phyloP scores from a whole-genome alignment of 1,140 invertebrate genomes.

The Drosophila kohkoa region DNA sequence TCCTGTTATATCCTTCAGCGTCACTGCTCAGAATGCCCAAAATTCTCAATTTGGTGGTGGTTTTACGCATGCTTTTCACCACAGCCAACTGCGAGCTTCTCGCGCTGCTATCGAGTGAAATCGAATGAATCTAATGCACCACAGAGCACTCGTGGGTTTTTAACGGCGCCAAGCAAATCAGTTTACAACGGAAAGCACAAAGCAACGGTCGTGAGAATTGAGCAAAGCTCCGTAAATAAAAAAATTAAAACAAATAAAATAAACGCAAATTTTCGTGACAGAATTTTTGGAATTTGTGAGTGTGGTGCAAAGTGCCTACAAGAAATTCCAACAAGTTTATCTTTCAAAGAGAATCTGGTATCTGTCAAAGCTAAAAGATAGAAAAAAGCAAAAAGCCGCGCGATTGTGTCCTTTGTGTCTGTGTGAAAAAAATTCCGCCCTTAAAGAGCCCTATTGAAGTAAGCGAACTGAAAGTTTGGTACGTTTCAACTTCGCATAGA shows the following conservation, averaged over 20 bases:
- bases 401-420: slow-evolving; percentile 36
- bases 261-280: slow-evolving; percentile 55
- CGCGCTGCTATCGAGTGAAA: slow-evolving; percentile 27
- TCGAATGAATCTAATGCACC: slow-evolving; percentile 42
- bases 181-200: slow-evolving; percentile 80
- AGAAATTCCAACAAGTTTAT: slow-evolving; percentile 35
- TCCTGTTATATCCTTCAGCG: slow-evolving; percentile 15
- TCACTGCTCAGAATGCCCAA: slow-evolving; percentile 14
- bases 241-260: slow-evolving; percentile 14
- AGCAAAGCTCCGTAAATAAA: slow-evolving; percentile 57
- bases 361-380: not conserved
- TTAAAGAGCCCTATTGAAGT: slow-evolving; percentile 60
- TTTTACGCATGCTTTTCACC: slow-evolving; percentile 38
- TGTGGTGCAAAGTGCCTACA: slow-evolving; percentile 13
- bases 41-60: slow-evolving; percentile 19
- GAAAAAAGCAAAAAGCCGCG: slow-evolving; percentile 16
- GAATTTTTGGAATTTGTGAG: slow-evolving; percentile 34
- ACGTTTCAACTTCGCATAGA: slow-evolving; percentile 47
- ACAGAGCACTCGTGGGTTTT: slow-evolving; percentile 30
- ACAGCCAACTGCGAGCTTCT: slow-evolving; percentile 15
- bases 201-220: slow-evolving; percentile 76
- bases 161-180: slow-evolving; percentile 72
- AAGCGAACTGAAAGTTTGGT: slow-evolving; percentile 76
- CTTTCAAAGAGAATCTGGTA: slow-evolving; percentile 23
- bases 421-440: slow-evolving; percentile 69